A percentile compares a stretch with the other conserved stretches of the same genome.
Evolutionary conservation across 2,888 invertebrate genomes (phyloP).

Genomic region (Parnassius apollo): DNA sequence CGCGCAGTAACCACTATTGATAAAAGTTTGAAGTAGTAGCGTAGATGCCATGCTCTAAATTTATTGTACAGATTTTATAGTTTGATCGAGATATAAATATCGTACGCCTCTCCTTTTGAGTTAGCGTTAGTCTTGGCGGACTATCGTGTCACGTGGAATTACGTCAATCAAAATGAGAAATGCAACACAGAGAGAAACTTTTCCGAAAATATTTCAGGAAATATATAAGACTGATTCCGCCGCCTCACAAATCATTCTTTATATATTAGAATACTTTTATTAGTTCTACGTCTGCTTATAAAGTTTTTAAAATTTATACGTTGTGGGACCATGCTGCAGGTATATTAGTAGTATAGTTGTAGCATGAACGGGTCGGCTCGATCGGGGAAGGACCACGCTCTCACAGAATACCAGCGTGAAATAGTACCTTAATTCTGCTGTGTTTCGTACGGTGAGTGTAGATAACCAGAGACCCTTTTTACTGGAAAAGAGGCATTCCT

Average conservation of each 20-base stretch:
- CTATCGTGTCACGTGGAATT: conserved; percentile 30
- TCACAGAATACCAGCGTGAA: no score
- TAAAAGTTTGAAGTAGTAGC: conserved; percentile 39
- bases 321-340: no score
- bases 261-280: conserved; percentile 55
- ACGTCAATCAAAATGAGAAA: conserved; percentile 37
- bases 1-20: conserved; percentile 43
- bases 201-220: conserved; percentile 50
- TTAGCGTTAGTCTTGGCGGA: conserved; percentile 31
- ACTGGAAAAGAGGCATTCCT: no score
- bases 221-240: conserved; percentile 32
- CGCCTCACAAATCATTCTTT: conserved; percentile 50
- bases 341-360: no score
- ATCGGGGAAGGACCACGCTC: no score
- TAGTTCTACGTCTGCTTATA: conserved; percentile 34
- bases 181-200: conserved; percentile 45
- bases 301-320: no score
- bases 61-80: conserved; percentile 32
- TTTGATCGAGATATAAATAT: conserved; percentile 34
- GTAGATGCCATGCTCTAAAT: conserved; percentile 26
- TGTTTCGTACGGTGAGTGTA: no score
- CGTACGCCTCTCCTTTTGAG: conserved; percentile 28
- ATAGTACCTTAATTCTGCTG: no score
- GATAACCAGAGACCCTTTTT: no score
- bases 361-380: no score